Percentiles rank a stretch among this genome's conserved stretches.
Evolutionary conservation across 2,888 invertebrate genomes (phyloP).

Genomic region (Lordiphosa fenestrarum): DNA sequence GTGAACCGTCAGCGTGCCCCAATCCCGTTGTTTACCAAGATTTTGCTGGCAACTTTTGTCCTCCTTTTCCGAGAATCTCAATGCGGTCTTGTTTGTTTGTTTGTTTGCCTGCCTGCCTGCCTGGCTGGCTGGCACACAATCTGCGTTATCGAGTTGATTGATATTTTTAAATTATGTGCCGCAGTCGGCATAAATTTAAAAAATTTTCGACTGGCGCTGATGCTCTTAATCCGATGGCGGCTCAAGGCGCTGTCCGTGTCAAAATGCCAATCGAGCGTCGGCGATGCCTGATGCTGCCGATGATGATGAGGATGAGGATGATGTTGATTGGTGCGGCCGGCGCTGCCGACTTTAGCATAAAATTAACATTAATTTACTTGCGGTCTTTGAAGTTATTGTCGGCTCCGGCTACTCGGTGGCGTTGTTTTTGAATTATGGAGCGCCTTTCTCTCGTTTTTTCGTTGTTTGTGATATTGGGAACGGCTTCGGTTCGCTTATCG

Average conservation of each 20-base stretch:
- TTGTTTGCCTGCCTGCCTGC: slow-evolving; percentile 27
- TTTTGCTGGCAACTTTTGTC: slow-evolving; percentile 55
- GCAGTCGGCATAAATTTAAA: slow-evolving; percentile 70
- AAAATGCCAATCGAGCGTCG: slow-evolving; percentile 69
- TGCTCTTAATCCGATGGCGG: slow-evolving; percentile 59
- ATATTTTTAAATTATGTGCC: slow-evolving; percentile 74
- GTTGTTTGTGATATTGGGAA: slow-evolving; percentile 44
- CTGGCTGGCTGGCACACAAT: slow-evolving; percentile 34
- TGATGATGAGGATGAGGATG: slow-evolving; percentile 23
- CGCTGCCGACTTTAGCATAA: slow-evolving; percentile 65
- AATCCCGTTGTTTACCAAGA: slow-evolving; percentile 64
- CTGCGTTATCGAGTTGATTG: slow-evolving; percentile 73
- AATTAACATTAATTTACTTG: slow-evolving; percentile 75
- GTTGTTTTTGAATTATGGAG: slow-evolving; percentile 66
- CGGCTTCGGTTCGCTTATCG: slow-evolving; percentile 56
- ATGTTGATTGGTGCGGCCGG: slow-evolving; percentile 51
- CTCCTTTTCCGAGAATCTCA: slow-evolving; percentile 38
- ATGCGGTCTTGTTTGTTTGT: slow-evolving; percentile 40
- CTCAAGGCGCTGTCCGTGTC: slow-evolving; percentile 63
- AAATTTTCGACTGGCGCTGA: slow-evolving; percentile 56
- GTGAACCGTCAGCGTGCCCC: slow-evolving; percentile 26
- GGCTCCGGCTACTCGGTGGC: slow-evolving; percentile 18
- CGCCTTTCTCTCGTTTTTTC: slow-evolving; percentile 41
- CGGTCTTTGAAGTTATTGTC: slow-evolving; percentile 74
- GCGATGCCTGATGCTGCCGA: slow-evolving; percentile 10